Base-by-base conservation (phyloP, 53 echinoderm and acorn worm species). In the Echinometra lucunter region DNA sequence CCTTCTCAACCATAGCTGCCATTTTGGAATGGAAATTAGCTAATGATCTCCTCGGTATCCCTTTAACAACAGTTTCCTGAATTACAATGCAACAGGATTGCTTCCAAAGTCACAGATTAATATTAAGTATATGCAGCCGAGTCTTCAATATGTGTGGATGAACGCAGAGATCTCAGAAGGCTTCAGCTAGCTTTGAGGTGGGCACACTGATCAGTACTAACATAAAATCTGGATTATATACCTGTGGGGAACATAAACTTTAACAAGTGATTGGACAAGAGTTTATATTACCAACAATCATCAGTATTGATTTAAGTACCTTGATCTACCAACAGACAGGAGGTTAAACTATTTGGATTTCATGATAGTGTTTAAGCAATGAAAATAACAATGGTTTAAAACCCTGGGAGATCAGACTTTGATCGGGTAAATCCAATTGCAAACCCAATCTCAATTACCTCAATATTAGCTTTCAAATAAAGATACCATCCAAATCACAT, bases 11-110 rank as follows among this genome's bases (percentile, higher is more conserved):
- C 38, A 63, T 16, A 3, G 19, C 16, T 23, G 63, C 63, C 63
- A 78, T 78, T 78, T 78, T 78, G 23, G n/a, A 10, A 78, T 78
- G 78, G 42, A 78, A 78, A 78, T 78, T 18, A 34, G 34, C 69
- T 69, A 7, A 42, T 34, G 17, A 21, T 42, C 42, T 78, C 74
- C 37, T 74, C 69, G 12, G 42, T 78, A 42, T 40, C 78, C 78
- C 42, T 78, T 42, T 78, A 42, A 78, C 23, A 78, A 78, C 42
- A 19, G 38, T 78, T 78, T 78, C 78, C 78, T 42, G 42, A 40
- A 19, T 78, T 78, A 2, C 23, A 38, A 38, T 40, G 38, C 42
- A 6, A 42, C 42, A 42, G 40, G 19, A 3, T 7, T 40, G 19
- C 13, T 69, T 34, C 42, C 19, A 40, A 78, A 40, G 78, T 75